These are phyloP conservation scores for Microcebus murinus DNA, from an alignment of 2,113 vertebrate species.

Conservation along the genomic window DNA sequence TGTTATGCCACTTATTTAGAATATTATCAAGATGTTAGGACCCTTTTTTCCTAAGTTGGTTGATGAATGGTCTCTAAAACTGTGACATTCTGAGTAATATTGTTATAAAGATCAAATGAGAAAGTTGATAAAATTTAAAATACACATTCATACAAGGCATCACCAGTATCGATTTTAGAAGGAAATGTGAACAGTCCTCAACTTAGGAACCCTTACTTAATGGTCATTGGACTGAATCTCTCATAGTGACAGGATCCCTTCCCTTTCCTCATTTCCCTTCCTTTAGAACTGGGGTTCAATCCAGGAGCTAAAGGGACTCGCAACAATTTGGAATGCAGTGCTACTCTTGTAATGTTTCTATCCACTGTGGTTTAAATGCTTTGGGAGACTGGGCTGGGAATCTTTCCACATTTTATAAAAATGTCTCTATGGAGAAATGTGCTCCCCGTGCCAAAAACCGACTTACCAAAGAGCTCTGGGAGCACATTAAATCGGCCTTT, in stretches of 20 bases:
- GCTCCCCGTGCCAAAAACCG: not conserved
- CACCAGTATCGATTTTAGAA: not conserved
- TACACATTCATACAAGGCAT: not conserved
- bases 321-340: not conserved
- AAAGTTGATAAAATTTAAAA: not conserved
- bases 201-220: not conserved
- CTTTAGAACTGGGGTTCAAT: not conserved
- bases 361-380: not conserved
- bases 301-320: not conserved
- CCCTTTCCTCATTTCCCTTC: not conserved
- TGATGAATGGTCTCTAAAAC: not conserved
- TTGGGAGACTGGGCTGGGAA: not conserved
- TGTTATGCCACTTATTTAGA: not conserved
- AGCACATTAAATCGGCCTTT: not conserved
- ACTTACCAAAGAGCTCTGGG: not conserved
- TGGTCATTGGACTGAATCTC: not conserved
- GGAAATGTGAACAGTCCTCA: not conserved
- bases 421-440: not conserved
- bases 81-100: not conserved
- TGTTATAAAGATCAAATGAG: not conserved
- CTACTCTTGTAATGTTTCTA: not conserved
- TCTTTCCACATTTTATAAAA: slow-evolving; percentile 30
- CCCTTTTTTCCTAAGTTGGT: not conserved
- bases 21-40: not conserved
- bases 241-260: not conserved